Conservation (phyloP, 2,113 vertebrate genomes). For the Carassius carassius region DNA sequence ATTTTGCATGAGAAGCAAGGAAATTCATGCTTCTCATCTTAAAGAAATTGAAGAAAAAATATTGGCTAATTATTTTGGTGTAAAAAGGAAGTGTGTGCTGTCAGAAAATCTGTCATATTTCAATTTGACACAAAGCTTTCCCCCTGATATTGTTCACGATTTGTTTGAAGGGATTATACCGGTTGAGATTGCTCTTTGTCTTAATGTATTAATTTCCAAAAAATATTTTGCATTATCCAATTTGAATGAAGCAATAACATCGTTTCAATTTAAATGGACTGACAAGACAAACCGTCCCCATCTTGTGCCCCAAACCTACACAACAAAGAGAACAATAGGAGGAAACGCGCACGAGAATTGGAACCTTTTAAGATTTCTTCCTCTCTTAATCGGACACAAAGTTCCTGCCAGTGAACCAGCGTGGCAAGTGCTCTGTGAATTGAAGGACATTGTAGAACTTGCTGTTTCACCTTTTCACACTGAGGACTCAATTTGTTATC, state of each 20-base stretch:
- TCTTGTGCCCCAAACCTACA: background rate
- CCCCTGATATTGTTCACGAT: background rate
- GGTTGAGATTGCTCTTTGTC: slow-evolving; percentile 6
- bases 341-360: too few relatives aligned
- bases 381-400: background rate
- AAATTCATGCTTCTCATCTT: background rate
- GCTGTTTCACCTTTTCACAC: background rate
- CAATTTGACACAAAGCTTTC: background rate
- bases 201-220: background rate
- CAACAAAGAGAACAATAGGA: background rate
- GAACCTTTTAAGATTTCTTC: slow-evolving; percentile 1
- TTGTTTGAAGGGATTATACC: background rate
- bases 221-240: slow-evolving; percentile 7
- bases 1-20: background rate
- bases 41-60: background rate
- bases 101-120: slow-evolving; percentile 5
- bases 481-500: background rate
- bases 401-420: background rate
- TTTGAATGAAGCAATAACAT: slow-evolving; percentile 8
- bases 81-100: slow-evolving; percentile 13
- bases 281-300: background rate
- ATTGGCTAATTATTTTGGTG: background rate
- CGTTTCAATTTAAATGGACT: background rate
- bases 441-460: background rate
- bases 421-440: slow-evolving; percentile 24